These are phyloP conservation scores for Siphonodentalium dalli DNA, from an alignment of 2,888 invertebrate genomes.

Conservation along the genomic window DNA sequence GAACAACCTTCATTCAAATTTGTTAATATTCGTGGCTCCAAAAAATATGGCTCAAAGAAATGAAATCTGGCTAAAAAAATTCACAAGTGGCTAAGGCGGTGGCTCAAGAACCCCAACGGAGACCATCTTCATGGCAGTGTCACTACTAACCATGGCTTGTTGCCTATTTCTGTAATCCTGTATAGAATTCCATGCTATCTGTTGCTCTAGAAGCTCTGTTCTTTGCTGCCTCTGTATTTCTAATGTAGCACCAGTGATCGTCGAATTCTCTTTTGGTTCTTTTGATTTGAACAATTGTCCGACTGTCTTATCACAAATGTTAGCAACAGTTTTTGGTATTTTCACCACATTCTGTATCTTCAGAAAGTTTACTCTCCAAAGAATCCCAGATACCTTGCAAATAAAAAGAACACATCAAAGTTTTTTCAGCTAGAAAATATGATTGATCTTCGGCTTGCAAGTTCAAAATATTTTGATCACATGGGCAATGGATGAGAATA, in stretches of 20 bases:
- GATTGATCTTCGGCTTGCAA: too few relatives aligned
- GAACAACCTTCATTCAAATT: too few relatives aligned
- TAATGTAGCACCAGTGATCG: conserved; percentile 68
- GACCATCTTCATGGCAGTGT: too few relatives aligned
- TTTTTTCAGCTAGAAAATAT: background rate
- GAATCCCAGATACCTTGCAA: conserved; percentile 64
- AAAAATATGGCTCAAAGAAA: too few relatives aligned
- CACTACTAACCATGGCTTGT: conserved; percentile 35
- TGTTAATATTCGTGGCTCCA: too few relatives aligned
- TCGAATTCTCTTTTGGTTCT: conserved; percentile 58
- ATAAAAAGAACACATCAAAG: conserved; percentile 14
- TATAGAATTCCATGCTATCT: conserved; percentile 57
- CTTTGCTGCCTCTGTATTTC: conserved; percentile 69
- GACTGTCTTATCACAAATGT: conserved; percentile 55
- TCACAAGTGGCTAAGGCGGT: too few relatives aligned
- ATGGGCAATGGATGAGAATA: background rate
- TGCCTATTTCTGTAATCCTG: conserved; percentile 30
- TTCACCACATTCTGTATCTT: conserved; percentile 62
- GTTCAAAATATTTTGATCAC: too few relatives aligned
- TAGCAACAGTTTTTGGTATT: conserved; percentile 64
- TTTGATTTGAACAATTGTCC: conserved; percentile 65
- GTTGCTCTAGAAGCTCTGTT: conserved; percentile 68
- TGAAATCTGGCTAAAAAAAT: too few relatives aligned
- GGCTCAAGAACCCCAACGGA: too few relatives aligned
- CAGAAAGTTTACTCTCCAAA: conserved; percentile 66